Evolutionary conservation across 2,888 invertebrate species (phyloP), one percentile per base, ranked within the genome.

Genomic region (Cataglyphis cursor): DNA sequence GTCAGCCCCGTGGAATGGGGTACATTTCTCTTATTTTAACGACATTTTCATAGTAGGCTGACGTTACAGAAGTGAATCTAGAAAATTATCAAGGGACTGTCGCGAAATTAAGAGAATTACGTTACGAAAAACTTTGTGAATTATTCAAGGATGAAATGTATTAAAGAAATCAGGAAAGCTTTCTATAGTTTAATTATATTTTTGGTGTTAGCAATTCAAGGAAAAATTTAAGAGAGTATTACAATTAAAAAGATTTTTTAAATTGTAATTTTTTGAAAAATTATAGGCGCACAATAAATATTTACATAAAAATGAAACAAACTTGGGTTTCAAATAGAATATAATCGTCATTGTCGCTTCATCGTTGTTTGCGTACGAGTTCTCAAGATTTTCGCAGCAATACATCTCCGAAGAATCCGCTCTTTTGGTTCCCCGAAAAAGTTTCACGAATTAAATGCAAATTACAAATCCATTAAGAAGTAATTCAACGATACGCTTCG

Each of bases 31-130:
- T 80, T 74, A 76, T 81, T 86, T 88, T 91, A 91, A 88, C 82
- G 90, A 87, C 85, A 83, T 87, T 90, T 91, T 90, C 86, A 89
- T 91, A 83, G 48, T n/a, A 68, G 12, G 10, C 61, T 41, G 62
- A 54, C 6, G 24, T 59, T 59, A 41, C 28, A 10, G n/a, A 4
- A 31, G 18, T 18, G 62, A 62, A 76, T 51, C 24, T n/a, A 35
- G 73, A 48, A 61, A 74, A 72, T 73, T 48, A 59, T 31, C 44
- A 54, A 44, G 59, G 5, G 15, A 24, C 10, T 44, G 5, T 41
- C 28, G 28, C 28, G 24, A 48, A 72, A 44, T 66, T 65, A 35
- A 48, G 15, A 48, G n/a, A 35, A 62, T 48, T 35, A 10, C 15
- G 10, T 78, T 44, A 9, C 6, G 8, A 15, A 59, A 59, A 57